Conservation (phyloP, 2,797 vertebrate species). For the Huso huso region DNA sequence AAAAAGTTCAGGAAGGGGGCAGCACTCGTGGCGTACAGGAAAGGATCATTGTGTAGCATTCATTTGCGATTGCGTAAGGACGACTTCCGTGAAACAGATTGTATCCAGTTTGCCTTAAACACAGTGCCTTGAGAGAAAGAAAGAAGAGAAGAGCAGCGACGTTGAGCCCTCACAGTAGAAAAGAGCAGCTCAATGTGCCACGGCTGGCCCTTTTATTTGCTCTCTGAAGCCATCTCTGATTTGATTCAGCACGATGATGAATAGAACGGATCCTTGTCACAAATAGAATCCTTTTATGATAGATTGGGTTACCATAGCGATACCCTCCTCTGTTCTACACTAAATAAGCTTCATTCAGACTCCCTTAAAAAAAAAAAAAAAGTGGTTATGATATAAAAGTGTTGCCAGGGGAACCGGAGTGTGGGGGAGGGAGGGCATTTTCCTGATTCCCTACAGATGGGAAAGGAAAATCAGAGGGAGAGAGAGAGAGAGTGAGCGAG, state of each 20-base stretch:
- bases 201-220: background rate
- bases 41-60: too few species aligned
- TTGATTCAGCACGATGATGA: conserved; percentile 35
- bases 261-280: conserved; percentile 45
- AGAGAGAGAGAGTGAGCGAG: conserved; percentile 22
- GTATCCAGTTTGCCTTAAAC: too few species aligned
- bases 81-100: too few species aligned
- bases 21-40: too few species aligned
- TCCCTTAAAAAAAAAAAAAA: conserved; percentile 31
- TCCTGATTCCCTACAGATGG: conserved; percentile 43
- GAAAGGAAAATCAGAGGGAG: conserved; percentile 22
- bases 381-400: conserved; percentile 54
- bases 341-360: conserved; percentile 48
- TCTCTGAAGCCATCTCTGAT: conserved; percentile 41
- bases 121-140: too few species aligned
- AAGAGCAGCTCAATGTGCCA: too few species aligned
- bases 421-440: conserved; percentile 38
- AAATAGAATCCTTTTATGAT: conserved; percentile 63
- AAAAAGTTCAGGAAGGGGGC: too few species aligned
- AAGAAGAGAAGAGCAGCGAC: too few species aligned
- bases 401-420: conserved; percentile 59
- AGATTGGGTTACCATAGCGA: conserved; percentile 72
- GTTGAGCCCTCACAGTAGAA: too few species aligned
- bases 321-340: conserved; percentile 45
- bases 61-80: too few species aligned